Conservation (phyloP, 2,797 vertebrate species). For the Melanotaenia maccullochi region DNA sequence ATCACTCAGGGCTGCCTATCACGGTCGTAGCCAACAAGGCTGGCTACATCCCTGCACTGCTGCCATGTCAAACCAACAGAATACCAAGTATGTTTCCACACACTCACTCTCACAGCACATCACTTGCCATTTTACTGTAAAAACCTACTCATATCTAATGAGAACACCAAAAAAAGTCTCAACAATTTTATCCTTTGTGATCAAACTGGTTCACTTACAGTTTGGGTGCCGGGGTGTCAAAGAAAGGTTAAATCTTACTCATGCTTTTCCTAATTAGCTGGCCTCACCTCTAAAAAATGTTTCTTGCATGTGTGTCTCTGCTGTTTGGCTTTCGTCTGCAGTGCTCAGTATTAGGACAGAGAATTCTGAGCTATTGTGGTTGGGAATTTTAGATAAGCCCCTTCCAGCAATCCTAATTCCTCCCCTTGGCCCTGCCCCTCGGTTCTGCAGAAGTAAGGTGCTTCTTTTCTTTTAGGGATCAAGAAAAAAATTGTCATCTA, state of each 20-base stretch:
- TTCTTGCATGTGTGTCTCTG: not conserved
- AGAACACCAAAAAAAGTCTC: not conserved
- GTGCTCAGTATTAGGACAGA: not conserved
- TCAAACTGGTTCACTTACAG: not conserved
- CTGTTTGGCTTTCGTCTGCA: not conserved
- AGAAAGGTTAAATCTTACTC: not conserved
- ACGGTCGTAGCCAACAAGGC: slow-evolving; percentile 85
- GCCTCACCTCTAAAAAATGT: not conserved
- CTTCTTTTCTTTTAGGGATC: not conserved
- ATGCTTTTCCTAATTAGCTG: not conserved
- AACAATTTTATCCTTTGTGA: not conserved
- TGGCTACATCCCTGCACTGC: slow-evolving; percentile 83
- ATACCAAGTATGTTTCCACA: slow-evolving; percentile 85
- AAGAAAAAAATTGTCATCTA: not conserved
- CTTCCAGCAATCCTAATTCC: not conserved
- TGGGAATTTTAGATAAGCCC: not conserved
- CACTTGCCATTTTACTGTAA: no score
- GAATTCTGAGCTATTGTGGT: slow-evolving; percentile 9
- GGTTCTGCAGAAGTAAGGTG: not conserved
- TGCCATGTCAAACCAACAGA: slow-evolving; percentile 86
- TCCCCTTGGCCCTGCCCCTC: not conserved
- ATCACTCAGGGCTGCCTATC: slow-evolving; percentile 78
- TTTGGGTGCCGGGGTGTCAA: not conserved
- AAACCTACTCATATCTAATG: not conserved
- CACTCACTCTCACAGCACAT: not conserved